Base-by-base conservation (phyloP, 2,797 vertebrate genomes). In the Lacerta agilis region DNA sequence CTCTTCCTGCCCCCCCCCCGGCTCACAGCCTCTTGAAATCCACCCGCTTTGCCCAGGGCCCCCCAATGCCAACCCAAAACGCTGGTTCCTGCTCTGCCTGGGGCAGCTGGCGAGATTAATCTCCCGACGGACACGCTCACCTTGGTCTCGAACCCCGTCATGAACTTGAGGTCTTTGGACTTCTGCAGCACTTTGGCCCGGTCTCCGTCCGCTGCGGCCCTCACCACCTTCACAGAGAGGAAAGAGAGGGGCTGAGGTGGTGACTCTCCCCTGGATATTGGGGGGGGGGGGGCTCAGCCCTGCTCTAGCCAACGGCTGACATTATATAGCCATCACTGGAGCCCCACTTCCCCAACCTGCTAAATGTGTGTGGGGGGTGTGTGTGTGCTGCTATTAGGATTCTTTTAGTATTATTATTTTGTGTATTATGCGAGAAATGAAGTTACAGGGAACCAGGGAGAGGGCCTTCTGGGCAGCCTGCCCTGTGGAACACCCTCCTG, bases 81-180 rank as follows among this genome's bases (percentile, higher is more conserved):
- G 10, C 23, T 20, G 23, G 17, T 10, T 1, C 27, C 69, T 25
- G 13, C 7, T 29, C 29, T 18, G 8, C 43, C 66, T 17, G 15
- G 8, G 25, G 43, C 6, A 3, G 20, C 3, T 10, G 10, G 3
- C 3, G 4, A 13, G 2, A 13, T 2, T 41, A 2, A 58, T n/a
- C 15, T 17, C 38, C 61, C 5, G 7, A 41, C 8, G 4, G 15
- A 29, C 43, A 6, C 17, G 5, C 95, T 93, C 72, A 98, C 98
- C 98, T 99, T 98, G 76, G 98, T 95, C 95, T 99, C 98, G n/a
- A 97, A 98, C 55, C 98, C 98, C 0, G 98, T 98, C 85, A 99
- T 97, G 94, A 98, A 98, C 90, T 97, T 98, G 83, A 99, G 96
- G 82, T 98, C 98, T 82, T 90, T 97, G 1, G 98, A 99, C 94